phyloP scores from a whole-genome alignment of 2,797 vertebrate genomes.

The Phoebastria nigripes region DNA sequence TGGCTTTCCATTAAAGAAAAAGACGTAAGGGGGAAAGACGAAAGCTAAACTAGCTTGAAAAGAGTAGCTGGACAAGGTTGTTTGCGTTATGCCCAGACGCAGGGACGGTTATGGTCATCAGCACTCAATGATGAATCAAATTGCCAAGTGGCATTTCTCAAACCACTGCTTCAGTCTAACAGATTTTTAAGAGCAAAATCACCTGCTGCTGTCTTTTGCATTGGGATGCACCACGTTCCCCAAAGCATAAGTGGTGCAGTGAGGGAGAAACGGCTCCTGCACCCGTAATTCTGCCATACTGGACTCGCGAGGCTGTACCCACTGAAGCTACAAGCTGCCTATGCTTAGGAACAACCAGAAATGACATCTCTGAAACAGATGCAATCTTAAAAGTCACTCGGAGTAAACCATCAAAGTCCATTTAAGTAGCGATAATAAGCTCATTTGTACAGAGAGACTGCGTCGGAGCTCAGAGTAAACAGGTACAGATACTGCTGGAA shows the following conservation, averaged over 20 bases:
- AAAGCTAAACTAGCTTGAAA: neutral
- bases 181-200: neutral
- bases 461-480: fast-evolving
- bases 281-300: fast-evolving
- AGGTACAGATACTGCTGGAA: neutral
- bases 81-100: fast-evolving
- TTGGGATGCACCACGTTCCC: neutral
- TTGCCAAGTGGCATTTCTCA: neutral
- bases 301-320: neutral
- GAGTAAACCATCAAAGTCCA: neutral
- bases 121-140: neutral
- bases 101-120: neutral
- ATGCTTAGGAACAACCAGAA: neutral
- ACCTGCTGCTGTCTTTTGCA: neutral
- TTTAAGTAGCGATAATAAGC: neutral
- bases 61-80: neutral
- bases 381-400: neutral
- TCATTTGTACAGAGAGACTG: neutral
- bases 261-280: neutral
- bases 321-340: neutral
- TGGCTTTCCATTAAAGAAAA: neutral
- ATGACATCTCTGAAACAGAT: neutral
- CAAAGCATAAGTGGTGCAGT: too few species aligned
- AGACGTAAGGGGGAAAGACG: neutral
- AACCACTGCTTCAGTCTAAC: neutral